These are phyloP conservation scores for Okamejei kenojei DNA, from an alignment of 2,797 vertebrate species.

Conservation along the genomic window DNA sequence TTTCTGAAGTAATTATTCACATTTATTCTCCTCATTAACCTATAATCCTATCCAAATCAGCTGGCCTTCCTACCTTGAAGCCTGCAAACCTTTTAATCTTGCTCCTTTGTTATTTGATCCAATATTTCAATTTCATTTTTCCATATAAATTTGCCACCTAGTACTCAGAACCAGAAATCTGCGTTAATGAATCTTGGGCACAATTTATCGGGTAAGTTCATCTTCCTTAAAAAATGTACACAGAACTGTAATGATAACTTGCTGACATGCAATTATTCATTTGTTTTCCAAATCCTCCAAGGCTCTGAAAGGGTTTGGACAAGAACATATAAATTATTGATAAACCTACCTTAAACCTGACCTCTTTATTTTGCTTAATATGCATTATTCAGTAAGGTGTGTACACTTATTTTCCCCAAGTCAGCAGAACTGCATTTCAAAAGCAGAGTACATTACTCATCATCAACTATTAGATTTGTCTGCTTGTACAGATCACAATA, in stretches of 20 bases:
- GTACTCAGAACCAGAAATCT: background rate
- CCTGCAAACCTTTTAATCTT: background rate
- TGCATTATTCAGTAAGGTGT: background rate
- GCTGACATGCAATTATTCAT: conserved; percentile 25
- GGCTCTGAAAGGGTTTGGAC: background rate
- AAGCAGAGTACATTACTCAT: background rate
- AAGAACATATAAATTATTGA: conserved; percentile 31
- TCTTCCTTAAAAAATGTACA: background rate
- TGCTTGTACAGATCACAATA: background rate
- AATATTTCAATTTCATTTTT: background rate
- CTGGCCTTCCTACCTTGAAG: background rate
- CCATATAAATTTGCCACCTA: background rate
- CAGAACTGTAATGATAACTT: background rate
- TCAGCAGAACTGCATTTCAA: background rate
- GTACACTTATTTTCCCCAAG: background rate
- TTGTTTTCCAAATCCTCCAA: background rate
- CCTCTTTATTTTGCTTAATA: conserved; percentile 3
- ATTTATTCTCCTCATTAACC: background rate
- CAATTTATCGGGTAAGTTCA: background rate
- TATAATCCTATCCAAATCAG: background rate
- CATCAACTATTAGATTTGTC: background rate
- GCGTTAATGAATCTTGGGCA: background rate
- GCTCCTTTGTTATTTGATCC: background rate
- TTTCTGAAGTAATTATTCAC: too few species aligned
- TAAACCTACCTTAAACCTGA: conserved; percentile 17